phyloP scores from a whole-genome alignment of 2,888 invertebrate species.

The Boloria euphrosyne region DNA sequence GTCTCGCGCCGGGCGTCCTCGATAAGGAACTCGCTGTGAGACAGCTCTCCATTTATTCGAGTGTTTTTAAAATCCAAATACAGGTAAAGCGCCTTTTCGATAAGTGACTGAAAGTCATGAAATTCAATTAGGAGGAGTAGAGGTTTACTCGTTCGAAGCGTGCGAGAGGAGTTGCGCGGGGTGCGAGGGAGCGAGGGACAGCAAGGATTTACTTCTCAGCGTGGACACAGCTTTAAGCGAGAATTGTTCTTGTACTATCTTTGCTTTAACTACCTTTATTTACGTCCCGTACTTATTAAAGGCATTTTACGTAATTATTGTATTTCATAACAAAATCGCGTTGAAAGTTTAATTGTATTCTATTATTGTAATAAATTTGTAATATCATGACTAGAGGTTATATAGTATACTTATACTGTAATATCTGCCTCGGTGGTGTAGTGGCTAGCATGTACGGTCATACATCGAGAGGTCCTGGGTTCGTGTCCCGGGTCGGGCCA shows the following conservation, averaged over 20 bases:
- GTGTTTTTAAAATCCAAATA: constrained; percentile 40
- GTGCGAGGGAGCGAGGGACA: neutral
- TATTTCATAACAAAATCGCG: too few species aligned
- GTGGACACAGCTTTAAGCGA: constrained; percentile 3
- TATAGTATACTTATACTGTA: too few species aligned
- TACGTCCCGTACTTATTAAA: neutral
- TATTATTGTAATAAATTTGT: too few species aligned
- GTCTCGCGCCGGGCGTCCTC: constrained; percentile 8
- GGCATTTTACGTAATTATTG: too few species aligned
- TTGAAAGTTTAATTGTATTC: too few species aligned
- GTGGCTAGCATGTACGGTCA: too few species aligned
- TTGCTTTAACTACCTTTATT: neutral
- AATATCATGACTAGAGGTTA: too few species aligned
- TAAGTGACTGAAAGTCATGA: constrained; percentile 31
- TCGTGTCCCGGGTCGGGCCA: too few species aligned
- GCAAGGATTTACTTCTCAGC: constrained; percentile 14
- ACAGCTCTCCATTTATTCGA: constrained; percentile 26
- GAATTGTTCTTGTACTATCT: neutral
- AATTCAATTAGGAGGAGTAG: constrained; percentile 26
- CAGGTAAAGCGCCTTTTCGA: constrained; percentile 27
- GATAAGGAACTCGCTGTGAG: constrained; percentile 18
- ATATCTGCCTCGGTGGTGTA: too few species aligned
- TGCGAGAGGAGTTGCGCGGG: neutral
- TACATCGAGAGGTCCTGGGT: too few species aligned
- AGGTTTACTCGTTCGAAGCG: neutral